These are phyloP conservation scores for Thinocorus orbignyianus DNA, from an alignment of 2,113 vertebrate genomes.

Conservation along the genomic window DNA sequence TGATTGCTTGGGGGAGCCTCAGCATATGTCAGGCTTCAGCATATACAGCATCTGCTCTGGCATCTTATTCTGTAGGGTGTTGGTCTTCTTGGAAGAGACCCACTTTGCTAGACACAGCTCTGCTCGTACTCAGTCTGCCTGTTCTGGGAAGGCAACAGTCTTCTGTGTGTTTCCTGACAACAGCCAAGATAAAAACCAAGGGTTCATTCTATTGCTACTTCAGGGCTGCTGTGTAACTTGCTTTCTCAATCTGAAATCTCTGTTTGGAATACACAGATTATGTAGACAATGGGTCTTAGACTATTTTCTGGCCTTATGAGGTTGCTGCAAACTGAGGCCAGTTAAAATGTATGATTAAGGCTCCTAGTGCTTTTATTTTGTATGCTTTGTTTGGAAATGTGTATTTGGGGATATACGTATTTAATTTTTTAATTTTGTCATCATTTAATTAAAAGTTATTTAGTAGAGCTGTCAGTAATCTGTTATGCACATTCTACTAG, in stretches of 20 bases:
- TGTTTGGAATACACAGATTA: not conserved
- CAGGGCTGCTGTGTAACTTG: not conserved
- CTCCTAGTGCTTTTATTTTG: not conserved
- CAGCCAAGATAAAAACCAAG: not conserved
- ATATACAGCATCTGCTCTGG: not conserved
- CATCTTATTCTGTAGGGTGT: not conserved
- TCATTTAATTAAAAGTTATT: not conserved
- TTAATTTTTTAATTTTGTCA: not conserved
- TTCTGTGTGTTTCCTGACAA: not conserved
- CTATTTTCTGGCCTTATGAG: not conserved
- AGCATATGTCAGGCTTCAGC: not conserved
- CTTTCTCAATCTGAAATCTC: not conserved
- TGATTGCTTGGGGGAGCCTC: not conserved
- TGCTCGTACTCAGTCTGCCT: not conserved
- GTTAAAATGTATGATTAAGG: not conserved
- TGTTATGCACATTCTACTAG: not conserved
- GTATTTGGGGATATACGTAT: not conserved
- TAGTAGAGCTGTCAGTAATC: not conserved
- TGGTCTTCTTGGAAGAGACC: not conserved
- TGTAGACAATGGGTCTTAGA: not conserved
- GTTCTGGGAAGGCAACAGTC: not conserved
- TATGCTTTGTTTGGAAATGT: not conserved
- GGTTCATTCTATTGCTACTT: not conserved
- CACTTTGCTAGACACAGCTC: not conserved
- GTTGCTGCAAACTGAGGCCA: not conserved